phyloP scores from a whole-genome alignment of 2,888 invertebrate genomes.

The Drosophila mimetica region DNA sequence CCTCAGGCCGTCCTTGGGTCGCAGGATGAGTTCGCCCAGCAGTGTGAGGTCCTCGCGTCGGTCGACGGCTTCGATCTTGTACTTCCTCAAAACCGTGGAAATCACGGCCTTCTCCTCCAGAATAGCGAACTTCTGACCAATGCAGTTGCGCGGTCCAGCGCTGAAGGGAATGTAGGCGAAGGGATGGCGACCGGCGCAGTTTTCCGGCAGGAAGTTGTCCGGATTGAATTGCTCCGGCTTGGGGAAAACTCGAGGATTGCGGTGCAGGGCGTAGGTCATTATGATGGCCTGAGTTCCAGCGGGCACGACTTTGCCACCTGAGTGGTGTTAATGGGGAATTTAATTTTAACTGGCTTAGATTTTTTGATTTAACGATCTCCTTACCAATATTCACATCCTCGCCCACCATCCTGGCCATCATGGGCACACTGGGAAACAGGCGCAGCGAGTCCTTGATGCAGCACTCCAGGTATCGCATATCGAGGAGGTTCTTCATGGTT shows the following conservation, averaged over 20 bases:
- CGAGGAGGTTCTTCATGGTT: slow-evolving; percentile 86
- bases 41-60: slow-evolving; percentile 86
- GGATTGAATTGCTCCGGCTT: slow-evolving; percentile 89
- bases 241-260: slow-evolving; percentile 87
- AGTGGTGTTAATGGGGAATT: no score
- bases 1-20: slow-evolving; percentile 86
- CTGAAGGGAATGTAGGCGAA: slow-evolving; percentile 89
- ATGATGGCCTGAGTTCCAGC: slow-evolving; percentile 86
- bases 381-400: slow-evolving; percentile 87
- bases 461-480: slow-evolving; percentile 88
- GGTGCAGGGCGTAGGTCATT: slow-evolving; percentile 88
- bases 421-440: slow-evolving; percentile 88
- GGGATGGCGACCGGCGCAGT: slow-evolving; percentile 86
- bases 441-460: slow-evolving; percentile 89
- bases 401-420: slow-evolving; percentile 86
- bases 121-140: slow-evolving; percentile 87
- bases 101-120: slow-evolving; percentile 87
- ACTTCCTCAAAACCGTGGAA: slow-evolving; percentile 86
- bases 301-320: slow-evolving; percentile 82
- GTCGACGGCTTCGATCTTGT: slow-evolving; percentile 86
- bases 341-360: no score
- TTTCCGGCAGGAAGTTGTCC: slow-evolving; percentile 89
- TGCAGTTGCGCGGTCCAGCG: slow-evolving; percentile 87
- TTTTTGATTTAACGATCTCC: slow-evolving; percentile 26
- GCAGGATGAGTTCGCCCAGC: slow-evolving; percentile 86